Base-by-base conservation (phyloP, 1,140 invertebrate genomes). In the Tetramorium alpestre region DNA sequence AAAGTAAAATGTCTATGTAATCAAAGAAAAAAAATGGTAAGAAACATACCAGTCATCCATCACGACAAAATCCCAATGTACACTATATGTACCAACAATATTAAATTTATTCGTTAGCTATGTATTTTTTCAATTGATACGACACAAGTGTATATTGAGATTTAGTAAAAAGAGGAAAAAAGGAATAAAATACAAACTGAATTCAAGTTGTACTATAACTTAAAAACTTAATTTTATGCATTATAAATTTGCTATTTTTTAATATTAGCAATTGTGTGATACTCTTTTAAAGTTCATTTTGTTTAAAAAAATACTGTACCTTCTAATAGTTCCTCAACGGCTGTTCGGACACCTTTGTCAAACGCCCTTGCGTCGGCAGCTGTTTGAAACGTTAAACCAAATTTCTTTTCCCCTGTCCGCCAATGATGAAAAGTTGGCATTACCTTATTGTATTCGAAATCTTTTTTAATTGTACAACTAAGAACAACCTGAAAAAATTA, bases 401-500 rank as follows among this genome's bases (percentile, higher is more conserved):
- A 99, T 91, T 98, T 97, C 95, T 99, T 98, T 94, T 99, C 98
- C 70, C 98, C 98, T 25, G 98, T 99, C 92, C 97, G 97, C 99
- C 99, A 99, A 95, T 99, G 99, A 96, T 99, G 98, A 97, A 99
- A 99, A 67, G 98, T 99, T 56, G 99, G 99, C 98, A 99, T 99
- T 90, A 99, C 98, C 96, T 99, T 99, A 96, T 99, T 98, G 96
- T 99, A 99, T 94, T 98, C 97, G 95, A 99, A 98, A 95, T 99
- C 98, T 95, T 98, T 98, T 95, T 99, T 99, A 93, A 99, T 98
- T 47, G 97, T 97, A 96, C 99, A 99, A 95, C 98, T 98, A 87
- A 99, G 96, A 84, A 99, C 98, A 93, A 98, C 97, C 98, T 99
- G 70, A 67, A 65, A 70, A 89, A 80, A 33, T 33, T 33, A 25